Base-by-base conservation (phyloP, 1,140 invertebrate genomes). In the Bombus sylvicola region DNA sequence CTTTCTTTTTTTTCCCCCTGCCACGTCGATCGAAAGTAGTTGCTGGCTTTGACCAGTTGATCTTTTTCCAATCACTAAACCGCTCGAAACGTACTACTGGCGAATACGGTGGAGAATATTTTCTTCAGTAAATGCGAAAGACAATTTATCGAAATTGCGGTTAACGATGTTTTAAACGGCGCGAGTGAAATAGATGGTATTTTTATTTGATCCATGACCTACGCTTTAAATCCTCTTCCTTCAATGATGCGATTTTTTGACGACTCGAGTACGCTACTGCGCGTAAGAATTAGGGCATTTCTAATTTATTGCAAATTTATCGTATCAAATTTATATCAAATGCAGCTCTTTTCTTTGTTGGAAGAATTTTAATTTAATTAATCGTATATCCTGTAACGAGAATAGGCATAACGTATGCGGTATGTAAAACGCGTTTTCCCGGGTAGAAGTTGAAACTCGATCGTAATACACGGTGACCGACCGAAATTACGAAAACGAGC, bases 401-500 rank as follows among this genome's bases (percentile, higher is more conserved):
- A 66, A 34, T 15, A 31, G n/a, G 6, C 1, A 31, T 18, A 9
- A 18, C 31, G 28, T 62, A 62, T 5, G 59, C 10, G 10, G 28
- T 0, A 66, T n/a, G 62, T 6, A 15, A 12, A 31, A 34, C 64
- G n/a, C 31, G 31, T 57, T 41, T 34, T 10, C 10, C 4, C 34
- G 28, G 2, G 1, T 28, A 28, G 15, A 77, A 41, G 3, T 1
- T 13, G 57, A 25, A 77, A 13, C 3, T 18, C 34, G 74, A 1
- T 59, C 8, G n/a, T 41, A 77, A n/a, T 62, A n/a, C 1, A 62
- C 34, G 18, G 22, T 57, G 53, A 47, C 18, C 41, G 57, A 12
- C 5, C 47, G 53, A 80, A 72, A 71, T 62, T 62, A 80, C 53
- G 66, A 43, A 59, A 85, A 62, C 83, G 83, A 28, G 9, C 68